Base-by-base conservation (phyloP, 2,797 vertebrate genomes). In the Megaceryle alcyon region DNA sequence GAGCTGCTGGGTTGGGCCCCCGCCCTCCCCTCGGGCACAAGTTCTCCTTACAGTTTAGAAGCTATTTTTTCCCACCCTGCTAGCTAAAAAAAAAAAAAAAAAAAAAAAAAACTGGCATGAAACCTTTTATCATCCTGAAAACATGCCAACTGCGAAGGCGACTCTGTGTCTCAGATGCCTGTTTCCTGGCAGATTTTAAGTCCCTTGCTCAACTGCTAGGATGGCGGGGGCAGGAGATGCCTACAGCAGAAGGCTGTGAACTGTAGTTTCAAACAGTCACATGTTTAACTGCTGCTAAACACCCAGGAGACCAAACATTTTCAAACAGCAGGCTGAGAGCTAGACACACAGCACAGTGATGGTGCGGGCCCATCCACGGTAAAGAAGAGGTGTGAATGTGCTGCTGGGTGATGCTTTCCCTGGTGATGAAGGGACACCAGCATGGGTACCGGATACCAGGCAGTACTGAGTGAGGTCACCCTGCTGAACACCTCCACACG, bases 131-230 rank as follows among this genome's bases (percentile, higher is more conserved):
- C 94, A 56, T 95, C 66, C 78, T 95, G 91, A 96, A 96, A 82
- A 91, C 48, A 37, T 7, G 91, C 95, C 94, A 95, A 44, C 53
- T 92, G 91, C 37, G 23, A 93, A 80, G 93, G 93, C 88, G 71
- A 94, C 84, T 95, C 85, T 26, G 76, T 64, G 70, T 95, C 92
- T 93, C 93, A 87, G 92, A 80, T 17, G 88, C 93, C 93, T 86
- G 81, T 90, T 97, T 95, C 96, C 88, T 96, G 92, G 92, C 86
- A 94, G 91, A 96, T 95, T 94, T 81, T 21, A 80, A 82, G 82
- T 64, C 86, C 92, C 93, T 75, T 93, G 86, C 94, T 96, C 80
- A 90, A 76, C 82, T 84, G 81, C 66, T 63, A n/a, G 15, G 81
- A 92, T 89, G 82, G 92, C 9, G 80, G 92, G 93, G 94, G 92